phyloP scores from a whole-genome alignment of 2,797 vertebrate species.

The Sebastes flavidus region DNA sequence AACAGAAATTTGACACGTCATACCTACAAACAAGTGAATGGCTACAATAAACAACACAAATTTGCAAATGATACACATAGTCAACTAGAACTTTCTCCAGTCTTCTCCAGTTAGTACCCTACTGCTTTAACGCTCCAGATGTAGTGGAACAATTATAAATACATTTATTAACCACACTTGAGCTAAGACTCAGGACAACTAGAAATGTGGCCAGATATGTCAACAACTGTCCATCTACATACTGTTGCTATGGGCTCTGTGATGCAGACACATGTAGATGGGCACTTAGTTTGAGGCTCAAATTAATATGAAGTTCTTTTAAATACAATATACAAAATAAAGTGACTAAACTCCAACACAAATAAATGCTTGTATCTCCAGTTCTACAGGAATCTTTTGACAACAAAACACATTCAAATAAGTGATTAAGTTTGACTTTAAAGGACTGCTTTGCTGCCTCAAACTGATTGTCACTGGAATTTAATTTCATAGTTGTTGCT shows the following conservation, averaged over 20 bases:
- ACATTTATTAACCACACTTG: conserved; percentile 31
- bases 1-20: conserved; percentile 22
- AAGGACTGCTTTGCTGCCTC: conserved; percentile 29
- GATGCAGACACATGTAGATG: conserved; percentile 19
- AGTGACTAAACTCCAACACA: conserved; percentile 37
- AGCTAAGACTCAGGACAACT: conserved; percentile 31
- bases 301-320: conserved; percentile 24
- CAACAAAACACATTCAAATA: conserved; percentile 1
- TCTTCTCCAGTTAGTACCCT: not conserved
- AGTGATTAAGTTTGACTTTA: not conserved
- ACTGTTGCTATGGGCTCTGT: not conserved
- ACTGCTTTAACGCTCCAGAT: conserved; percentile 7
- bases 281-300: conserved; percentile 39
- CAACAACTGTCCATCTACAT: conserved; percentile 5
- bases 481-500: not conserved
- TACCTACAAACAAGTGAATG: conserved; percentile 41
- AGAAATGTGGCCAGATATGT: conserved; percentile 24
- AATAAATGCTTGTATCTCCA: conserved; percentile 31
- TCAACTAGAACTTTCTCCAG: conserved; percentile 24
- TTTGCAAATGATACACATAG: conserved; percentile 7
- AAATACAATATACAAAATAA: conserved; percentile 53
- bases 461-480: conserved; percentile 61
- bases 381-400: not conserved
- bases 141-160: conserved; percentile 35
- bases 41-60: conserved; percentile 32